These are phyloP conservation scores for Hofmannophila pseudospretella DNA, from an alignment of 2,888 invertebrate species.

Conservation along the genomic window DNA sequence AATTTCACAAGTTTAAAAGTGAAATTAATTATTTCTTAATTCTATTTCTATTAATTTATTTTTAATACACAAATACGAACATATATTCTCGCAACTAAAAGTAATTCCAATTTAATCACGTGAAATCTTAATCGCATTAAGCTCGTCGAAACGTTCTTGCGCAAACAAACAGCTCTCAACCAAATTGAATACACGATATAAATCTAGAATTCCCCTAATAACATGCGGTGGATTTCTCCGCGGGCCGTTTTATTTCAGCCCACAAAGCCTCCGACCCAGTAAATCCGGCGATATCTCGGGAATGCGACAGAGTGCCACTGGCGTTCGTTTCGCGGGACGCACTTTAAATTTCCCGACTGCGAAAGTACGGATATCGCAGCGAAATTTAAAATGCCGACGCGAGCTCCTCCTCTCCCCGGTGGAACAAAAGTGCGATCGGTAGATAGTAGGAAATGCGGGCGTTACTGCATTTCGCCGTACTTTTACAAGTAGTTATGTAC, in stretches of 20 bases:
- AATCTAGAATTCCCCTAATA: conserved; percentile 67
- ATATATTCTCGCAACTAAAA: neutral
- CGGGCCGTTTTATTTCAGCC: conserved; percentile 68
- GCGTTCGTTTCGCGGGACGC: conserved; percentile 59
- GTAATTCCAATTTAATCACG: neutral
- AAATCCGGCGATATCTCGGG: conserved; percentile 69
- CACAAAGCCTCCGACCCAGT: conserved; percentile 70
- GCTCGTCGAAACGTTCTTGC: conserved; percentile 32
- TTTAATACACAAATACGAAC: no score
- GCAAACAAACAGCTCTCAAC: conserved; percentile 62
- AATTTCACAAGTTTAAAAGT: no score
- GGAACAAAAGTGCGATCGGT: conserved; percentile 36
- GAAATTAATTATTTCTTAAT: no score
- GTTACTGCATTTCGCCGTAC: neutral
- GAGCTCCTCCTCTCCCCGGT: conserved; percentile 29
- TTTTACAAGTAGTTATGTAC: no score
- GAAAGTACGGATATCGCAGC: conserved; percentile 48
- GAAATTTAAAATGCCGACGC: conserved; percentile 60
- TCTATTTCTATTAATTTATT: no score
- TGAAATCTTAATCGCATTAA: conserved; percentile 32
- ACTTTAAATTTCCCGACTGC: conserved; percentile 63
- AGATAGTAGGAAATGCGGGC: conserved; percentile 1
- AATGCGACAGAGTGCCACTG: conserved; percentile 65
- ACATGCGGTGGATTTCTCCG: conserved; percentile 68
- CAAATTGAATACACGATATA: conserved; percentile 74